Conservation (phyloP, 2,888 invertebrate species). For the Microchrysa polita region DNA sequence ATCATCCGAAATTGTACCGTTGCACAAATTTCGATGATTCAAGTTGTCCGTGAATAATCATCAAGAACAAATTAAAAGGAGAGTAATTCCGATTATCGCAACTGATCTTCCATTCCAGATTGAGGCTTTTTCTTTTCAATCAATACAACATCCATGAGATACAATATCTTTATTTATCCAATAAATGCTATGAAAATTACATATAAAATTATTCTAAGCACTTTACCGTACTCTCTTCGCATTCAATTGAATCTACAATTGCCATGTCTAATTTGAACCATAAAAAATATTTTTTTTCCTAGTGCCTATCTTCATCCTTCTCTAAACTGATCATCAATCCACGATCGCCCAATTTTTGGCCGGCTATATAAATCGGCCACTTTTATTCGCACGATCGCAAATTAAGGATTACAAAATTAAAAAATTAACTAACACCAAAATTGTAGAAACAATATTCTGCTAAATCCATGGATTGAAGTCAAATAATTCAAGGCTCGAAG, state of each 20-base stretch:
- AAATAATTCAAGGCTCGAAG: background rate
- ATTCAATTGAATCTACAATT: slow-evolving; percentile 24
- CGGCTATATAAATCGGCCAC: no score
- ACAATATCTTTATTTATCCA: slow-evolving; percentile 35
- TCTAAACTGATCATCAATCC: slow-evolving; percentile 36
- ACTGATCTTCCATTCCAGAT: no score
- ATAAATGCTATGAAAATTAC: slow-evolving; percentile 28
- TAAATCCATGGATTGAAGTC: background rate
- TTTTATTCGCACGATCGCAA: slow-evolving; percentile 21
- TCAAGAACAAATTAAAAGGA: no score
- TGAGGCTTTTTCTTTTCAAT: no score
- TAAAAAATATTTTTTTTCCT: background rate
- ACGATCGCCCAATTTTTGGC: slow-evolving; percentile 20
- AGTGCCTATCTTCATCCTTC: background rate
- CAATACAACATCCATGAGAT: slow-evolving; percentile 2
- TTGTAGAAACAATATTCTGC: slow-evolving; percentile 33
- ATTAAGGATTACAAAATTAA: slow-evolving; percentile 32
- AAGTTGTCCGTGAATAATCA: no score
- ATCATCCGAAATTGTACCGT: no score
- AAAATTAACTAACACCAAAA: slow-evolving; percentile 1
- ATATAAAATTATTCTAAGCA: slow-evolving; percentile 14
- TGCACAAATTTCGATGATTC: no score
- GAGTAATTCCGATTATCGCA: no score
- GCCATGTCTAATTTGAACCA: background rate
- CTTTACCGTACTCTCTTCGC: background rate